These are phyloP conservation scores for Sturmia bella DNA, from an alignment of 2,888 invertebrate genomes.

Conservation along the genomic window DNA sequence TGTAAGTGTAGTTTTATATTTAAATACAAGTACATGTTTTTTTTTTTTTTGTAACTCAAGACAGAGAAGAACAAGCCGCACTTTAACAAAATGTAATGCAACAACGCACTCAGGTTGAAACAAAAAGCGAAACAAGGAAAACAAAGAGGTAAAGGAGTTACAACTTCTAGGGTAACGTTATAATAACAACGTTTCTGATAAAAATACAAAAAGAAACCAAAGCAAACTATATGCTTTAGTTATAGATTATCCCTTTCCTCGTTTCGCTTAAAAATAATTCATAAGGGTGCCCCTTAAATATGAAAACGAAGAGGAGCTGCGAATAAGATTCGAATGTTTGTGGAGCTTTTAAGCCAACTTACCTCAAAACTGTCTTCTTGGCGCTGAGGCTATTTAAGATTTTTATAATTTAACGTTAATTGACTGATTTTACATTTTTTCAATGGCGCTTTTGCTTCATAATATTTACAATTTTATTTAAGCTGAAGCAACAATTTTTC, in stretches of 20 bases:
- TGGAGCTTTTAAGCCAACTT: too few relatives aligned
- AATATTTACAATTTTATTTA: too few relatives aligned
- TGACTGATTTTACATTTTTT: too few relatives aligned
- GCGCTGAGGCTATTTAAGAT: too few relatives aligned
- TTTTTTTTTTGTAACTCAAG: too few relatives aligned
- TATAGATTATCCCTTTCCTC: slow-evolving; percentile 28
- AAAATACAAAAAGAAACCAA: slow-evolving; percentile 48
- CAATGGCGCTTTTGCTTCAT: too few relatives aligned
- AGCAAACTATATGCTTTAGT: slow-evolving; percentile 9
- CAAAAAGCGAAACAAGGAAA: neutral
- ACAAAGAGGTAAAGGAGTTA: slow-evolving; percentile 2
- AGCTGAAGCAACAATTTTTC: too few relatives aligned
- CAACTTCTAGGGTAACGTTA: slow-evolving; percentile 7
- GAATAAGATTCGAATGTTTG: too few relatives aligned
- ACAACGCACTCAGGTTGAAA: neutral
- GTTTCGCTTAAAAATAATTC: neutral
- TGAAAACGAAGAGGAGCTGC: too few relatives aligned
- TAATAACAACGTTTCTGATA: slow-evolving; percentile 61
- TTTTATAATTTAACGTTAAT: too few relatives aligned
- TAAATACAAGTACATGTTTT: slow-evolving; percentile 19
- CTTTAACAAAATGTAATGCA: slow-evolving; percentile 24
- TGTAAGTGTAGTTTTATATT: neutral
- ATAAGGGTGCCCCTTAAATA: neutral
- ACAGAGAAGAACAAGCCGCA: slow-evolving; percentile 46
- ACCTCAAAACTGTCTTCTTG: too few relatives aligned